phyloP scores from a whole-genome alignment of 2,113 vertebrate species.

The Pipra filicauda region DNA sequence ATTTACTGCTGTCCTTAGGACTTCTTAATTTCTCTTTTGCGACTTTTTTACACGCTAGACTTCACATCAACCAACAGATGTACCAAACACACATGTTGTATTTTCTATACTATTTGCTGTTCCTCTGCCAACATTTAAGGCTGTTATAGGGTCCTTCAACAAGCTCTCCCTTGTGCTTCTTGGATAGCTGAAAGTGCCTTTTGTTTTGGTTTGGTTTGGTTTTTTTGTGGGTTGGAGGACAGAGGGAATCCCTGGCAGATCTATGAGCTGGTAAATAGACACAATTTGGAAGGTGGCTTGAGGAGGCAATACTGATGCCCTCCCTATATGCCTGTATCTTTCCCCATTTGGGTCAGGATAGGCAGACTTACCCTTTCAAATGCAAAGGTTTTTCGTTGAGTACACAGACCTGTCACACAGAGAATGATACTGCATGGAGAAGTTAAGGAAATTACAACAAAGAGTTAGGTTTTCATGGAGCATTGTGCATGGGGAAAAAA shows the following conservation, averaged over 20 bases:
- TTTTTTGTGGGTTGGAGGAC: not conserved
- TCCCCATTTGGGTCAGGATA: not conserved
- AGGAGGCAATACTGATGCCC: not conserved
- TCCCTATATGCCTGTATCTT: not conserved
- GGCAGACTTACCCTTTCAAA: not conserved
- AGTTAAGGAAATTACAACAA: not conserved
- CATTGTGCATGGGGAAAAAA: not conserved
- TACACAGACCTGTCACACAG: not conserved
- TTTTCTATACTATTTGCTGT: not conserved
- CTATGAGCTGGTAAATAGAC: not conserved
- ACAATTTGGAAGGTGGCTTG: not conserved
- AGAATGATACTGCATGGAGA: not conserved
- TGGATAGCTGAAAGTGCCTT: not conserved
- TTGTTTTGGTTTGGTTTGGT: too few relatives aligned
- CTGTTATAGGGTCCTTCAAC: not conserved
- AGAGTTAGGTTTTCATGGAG: not conserved
- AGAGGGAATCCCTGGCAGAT: not conserved
- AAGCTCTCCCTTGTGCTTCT: not conserved
- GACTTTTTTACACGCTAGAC: not conserved
- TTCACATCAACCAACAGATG: not conserved
- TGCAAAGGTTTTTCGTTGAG: not conserved
- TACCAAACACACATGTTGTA: not conserved
- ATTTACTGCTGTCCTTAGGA: not conserved
- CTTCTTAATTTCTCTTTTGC: not conserved
- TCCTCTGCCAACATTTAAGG: not conserved